Evolutionary conservation across 2,888 invertebrate genomes (phyloP).

Genomic region (Tanypteryx hageni): DNA sequence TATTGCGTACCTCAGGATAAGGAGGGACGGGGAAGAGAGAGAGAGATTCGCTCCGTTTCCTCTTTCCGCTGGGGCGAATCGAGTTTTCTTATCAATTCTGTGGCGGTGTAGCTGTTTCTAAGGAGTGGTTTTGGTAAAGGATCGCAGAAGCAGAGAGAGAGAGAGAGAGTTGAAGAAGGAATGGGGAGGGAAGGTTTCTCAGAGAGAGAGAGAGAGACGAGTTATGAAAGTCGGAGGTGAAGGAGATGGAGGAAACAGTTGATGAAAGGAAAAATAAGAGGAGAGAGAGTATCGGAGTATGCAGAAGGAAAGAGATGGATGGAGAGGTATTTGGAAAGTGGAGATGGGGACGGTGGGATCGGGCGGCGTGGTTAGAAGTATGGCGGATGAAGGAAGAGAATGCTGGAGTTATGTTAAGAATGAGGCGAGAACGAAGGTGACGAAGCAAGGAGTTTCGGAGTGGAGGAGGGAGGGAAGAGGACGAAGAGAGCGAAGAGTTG

Average conservation of each 20-base stretch:
- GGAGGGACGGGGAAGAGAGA: too few relatives aligned
- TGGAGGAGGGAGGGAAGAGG: not conserved
- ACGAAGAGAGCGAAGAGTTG: not conserved
- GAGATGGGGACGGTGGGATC: not conserved
- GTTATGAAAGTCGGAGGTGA: not conserved
- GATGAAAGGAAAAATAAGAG: not conserved
- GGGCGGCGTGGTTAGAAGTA: not conserved
- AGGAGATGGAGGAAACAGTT: not conserved
- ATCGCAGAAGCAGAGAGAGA: not conserved
- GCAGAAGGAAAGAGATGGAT: not conserved
- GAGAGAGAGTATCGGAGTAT: not conserved
- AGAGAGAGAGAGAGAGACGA: not conserved
- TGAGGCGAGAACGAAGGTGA: not conserved
- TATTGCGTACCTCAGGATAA: not conserved
- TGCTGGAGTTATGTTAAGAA: too few relatives aligned
- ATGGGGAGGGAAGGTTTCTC: not conserved
- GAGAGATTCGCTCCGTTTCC: conserved; percentile 3
- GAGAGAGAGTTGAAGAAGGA: not conserved
- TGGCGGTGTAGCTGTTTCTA: not conserved
- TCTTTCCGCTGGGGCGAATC: not conserved
- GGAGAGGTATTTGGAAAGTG: not conserved
- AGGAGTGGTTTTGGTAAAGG: conserved; percentile 1
- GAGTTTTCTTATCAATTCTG: conserved; percentile 39
- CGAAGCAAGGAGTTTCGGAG: not conserved
- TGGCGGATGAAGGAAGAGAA: not conserved